Conservation (phyloP, 2,888 invertebrate species). For the Neocrepidodera transversa region DNA sequence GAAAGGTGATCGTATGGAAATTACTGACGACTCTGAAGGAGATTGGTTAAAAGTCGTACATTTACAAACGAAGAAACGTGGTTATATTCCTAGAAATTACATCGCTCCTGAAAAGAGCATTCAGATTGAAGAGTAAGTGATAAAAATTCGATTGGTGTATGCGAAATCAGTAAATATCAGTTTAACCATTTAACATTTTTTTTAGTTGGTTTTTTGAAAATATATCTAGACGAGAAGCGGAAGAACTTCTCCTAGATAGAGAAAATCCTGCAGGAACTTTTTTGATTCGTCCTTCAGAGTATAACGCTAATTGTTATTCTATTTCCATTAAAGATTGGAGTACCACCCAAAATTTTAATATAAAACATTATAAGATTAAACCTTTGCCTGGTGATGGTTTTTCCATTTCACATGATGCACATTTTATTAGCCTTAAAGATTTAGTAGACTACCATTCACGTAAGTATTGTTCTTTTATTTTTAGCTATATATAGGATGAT, state of each 20-base stretch:
- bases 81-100: slow-evolving; percentile 97
- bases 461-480: no score
- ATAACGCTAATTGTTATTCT: slow-evolving; percentile 89
- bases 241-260: slow-evolving; percentile 87
- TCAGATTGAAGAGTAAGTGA: slow-evolving; percentile 95
- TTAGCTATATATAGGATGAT: not conserved
- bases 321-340: slow-evolving; percentile 95
- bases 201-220: slow-evolving; percentile 98
- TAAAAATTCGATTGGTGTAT: no score
- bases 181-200: no score
- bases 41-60: slow-evolving; percentile 97
- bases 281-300: slow-evolving; percentile 94
- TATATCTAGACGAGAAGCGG: slow-evolving; percentile 95
- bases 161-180: no score
- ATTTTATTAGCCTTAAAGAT: slow-evolving; percentile 88
- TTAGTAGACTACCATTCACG: slow-evolving; percentile 94
- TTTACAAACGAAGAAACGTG: slow-evolving; percentile 82
- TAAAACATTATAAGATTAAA: slow-evolving; percentile 98
- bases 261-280: slow-evolving; percentile 89
- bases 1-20: slow-evolving; percentile 96
- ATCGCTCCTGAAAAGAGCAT: slow-evolving; percentile 95
- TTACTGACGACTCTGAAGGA: slow-evolving; percentile 89
- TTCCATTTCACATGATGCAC: slow-evolving; percentile 95
- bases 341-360: slow-evolving; percentile 87
- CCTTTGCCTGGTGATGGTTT: slow-evolving; percentile 90